Conservation (phyloP, 2,888 invertebrate genomes). For the Harpagoxenus sublaevis region DNA sequence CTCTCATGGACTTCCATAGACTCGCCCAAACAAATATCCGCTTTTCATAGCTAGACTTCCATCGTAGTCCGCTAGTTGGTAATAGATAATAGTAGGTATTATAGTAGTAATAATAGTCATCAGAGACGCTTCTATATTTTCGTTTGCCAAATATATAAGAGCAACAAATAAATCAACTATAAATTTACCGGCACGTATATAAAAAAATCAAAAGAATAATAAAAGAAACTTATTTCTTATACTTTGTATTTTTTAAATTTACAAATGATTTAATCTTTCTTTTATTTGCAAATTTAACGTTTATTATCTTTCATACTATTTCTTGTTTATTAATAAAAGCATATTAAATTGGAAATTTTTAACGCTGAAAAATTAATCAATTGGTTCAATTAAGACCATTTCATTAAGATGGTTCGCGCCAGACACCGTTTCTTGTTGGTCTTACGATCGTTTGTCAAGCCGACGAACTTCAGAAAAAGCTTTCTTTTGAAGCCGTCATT, state of each 20-base stretch:
- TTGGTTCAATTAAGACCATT: constrained; percentile 44
- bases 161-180: background rate
- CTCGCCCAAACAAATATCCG: constrained; percentile 26
- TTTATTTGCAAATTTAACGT: background rate
- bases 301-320: background rate
- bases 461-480: constrained; percentile 51
- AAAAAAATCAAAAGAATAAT: background rate
- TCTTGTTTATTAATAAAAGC: constrained; percentile 12
- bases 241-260: background rate
- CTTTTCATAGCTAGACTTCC: constrained; percentile 10
- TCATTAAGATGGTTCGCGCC: constrained; percentile 37
- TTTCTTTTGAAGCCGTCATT: constrained; percentile 54
- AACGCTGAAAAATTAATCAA: constrained; percentile 33
- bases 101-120: background rate
- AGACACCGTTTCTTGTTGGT: constrained; percentile 49
- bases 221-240: background rate
- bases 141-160: background rate
- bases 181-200: background rate
- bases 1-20: constrained; percentile 38
- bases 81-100: constrained; percentile 11
- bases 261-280: background rate
- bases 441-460: constrained; percentile 52
- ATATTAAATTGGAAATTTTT: background rate
- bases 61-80: background rate
- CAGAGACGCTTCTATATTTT: background rate